phyloP scores from a whole-genome alignment of 1,140 invertebrate species.

The Aphis craccivora region DNA sequence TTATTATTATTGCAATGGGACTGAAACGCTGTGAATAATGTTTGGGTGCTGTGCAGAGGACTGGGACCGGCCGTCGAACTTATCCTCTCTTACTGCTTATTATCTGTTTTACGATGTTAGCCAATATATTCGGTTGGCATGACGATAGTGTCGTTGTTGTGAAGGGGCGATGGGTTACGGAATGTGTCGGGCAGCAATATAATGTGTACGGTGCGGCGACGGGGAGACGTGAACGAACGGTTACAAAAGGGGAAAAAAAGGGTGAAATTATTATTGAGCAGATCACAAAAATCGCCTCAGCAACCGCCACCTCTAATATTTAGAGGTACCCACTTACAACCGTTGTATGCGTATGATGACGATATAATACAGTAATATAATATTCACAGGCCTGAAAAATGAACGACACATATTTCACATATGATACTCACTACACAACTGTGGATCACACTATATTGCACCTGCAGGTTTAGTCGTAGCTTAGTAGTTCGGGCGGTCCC shows the following conservation, averaged over 20 bases:
- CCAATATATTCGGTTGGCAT: slow-evolving; percentile 40
- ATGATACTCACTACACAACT: background rate
- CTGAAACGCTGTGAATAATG: background rate
- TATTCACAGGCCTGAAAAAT: background rate
- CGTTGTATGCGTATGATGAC: background rate
- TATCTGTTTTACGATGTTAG: slow-evolving; percentile 25
- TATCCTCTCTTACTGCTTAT: slow-evolving; percentile 20
- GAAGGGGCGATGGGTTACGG: background rate
- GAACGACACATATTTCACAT: background rate
- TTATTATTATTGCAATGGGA: background rate
- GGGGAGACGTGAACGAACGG: background rate
- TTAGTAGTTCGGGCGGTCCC: background rate
- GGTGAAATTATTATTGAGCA: slow-evolving; percentile 36
- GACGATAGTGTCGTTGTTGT: background rate
- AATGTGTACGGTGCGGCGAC: too few species aligned
- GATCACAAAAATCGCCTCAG: background rate
- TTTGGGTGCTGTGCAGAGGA: background rate
- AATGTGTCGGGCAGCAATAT: background rate
- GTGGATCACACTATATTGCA: background rate
- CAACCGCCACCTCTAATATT: too few species aligned
- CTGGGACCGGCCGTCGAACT: background rate
- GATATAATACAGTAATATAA: background rate
- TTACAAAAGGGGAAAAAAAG: slow-evolving; percentile 29
- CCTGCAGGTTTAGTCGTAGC: too few species aligned
- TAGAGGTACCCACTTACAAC: background rate